Evolutionary conservation across 1,140 invertebrate genomes (phyloP).

Genomic region (Palaemon carinicauda): DNA sequence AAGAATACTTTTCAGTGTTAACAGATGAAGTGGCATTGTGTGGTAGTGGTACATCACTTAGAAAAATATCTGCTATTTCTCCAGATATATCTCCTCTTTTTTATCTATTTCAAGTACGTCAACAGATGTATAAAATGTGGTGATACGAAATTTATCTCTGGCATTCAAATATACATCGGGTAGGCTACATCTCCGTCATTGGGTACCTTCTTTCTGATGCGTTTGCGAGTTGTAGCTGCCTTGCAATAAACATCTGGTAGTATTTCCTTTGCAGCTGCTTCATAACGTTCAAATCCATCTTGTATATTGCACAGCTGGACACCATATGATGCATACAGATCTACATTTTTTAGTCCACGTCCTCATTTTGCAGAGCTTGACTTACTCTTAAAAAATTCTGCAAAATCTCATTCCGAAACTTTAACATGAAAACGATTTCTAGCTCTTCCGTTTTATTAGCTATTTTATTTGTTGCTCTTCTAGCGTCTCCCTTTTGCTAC

Average conservation of each 20-base stretch:
- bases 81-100: neutral
- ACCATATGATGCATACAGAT: neutral
- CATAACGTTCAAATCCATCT: neutral
- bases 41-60: no score
- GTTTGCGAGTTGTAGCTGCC: constrained; percentile 37
- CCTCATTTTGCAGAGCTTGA: constrained; percentile 40
- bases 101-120: constrained; percentile 56
- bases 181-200: constrained; percentile 51
- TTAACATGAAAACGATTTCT: constrained; percentile 57
- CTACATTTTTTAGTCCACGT: constrained; percentile 54
- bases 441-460: constrained; percentile 55
- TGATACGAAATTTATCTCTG: constrained; percentile 44
- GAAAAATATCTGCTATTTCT: constrained; percentile 17
- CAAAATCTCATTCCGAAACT: constrained; percentile 52
- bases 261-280: neutral
- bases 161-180: constrained; percentile 54
- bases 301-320: no score
- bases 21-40: no score
- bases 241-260: constrained; percentile 20
- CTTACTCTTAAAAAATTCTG: constrained; percentile 52
- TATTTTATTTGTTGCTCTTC: no score
- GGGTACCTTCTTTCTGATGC: constrained; percentile 25
- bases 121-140: constrained; percentile 40
- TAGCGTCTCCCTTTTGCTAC: no score
- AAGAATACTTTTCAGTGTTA: no score